These are phyloP conservation scores for Nephrotoma guestfalica DNA, from an alignment of 2,888 invertebrate species.

Conservation along the genomic window DNA sequence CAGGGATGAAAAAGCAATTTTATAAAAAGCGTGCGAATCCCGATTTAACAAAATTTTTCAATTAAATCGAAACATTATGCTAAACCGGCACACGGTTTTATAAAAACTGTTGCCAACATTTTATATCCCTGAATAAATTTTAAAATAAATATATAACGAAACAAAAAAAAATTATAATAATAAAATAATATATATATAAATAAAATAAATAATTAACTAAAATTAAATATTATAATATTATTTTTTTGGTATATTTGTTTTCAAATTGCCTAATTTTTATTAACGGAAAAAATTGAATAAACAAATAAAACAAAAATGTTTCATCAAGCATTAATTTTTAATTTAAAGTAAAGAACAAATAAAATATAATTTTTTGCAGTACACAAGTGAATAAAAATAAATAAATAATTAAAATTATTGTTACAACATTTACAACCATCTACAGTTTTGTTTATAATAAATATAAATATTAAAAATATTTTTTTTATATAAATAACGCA, in stretches of 20 bases:
- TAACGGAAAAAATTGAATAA: neutral
- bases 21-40: neutral
- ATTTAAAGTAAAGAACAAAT: neutral
- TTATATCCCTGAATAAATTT: neutral
- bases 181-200: neutral
- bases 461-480: neutral
- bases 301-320: neutral
- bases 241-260: neutral
- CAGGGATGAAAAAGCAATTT: neutral
- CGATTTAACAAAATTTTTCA: neutral
- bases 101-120: neutral
- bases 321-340: neutral
- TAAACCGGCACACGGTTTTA: neutral
- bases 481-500: neutral
- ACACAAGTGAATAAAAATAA: neutral
- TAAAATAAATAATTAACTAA: neutral
- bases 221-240: neutral
- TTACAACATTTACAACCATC: constrained; percentile 3
- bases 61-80: neutral
- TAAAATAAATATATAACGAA: neutral
- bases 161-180: neutral
- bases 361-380: neutral
- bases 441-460: neutral
- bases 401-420: neutral
- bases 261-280: neutral